Base-by-base conservation (phyloP, 2,113 vertebrate species). In the Laticauda laticaudata region DNA sequence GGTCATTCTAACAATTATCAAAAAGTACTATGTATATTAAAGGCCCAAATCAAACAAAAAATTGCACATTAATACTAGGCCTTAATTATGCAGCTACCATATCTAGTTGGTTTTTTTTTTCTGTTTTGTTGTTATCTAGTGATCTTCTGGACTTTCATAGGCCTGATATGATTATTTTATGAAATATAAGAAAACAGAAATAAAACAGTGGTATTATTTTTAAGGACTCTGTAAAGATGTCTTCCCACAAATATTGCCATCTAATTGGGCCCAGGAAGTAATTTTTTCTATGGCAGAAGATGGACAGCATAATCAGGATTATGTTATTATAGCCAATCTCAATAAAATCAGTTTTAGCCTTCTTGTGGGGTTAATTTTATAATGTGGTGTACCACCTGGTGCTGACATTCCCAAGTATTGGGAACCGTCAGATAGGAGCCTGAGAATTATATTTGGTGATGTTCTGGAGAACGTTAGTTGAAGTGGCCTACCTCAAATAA, bases 51-150 rank as follows among this genome's bases (percentile, higher is more conserved):
- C 51, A 87, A n/a, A 53, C 12, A 53, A 87, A 51, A 23, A 5
- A 48, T 48, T 87, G 69, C 6, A 81, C 2, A 39, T 81, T 81
- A 81, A 81, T 81, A 21, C n/a, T 75, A 75, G 29, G 64, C n/a
- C 14, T 75, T 75, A 75, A 18, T 15, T 34, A 20, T 20, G n/a
- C 6, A 15, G n/a, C n/a, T 81, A 81, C n/a, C n/a, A 21, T 81
- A 81, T 81, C n/a, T 81, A 20, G 15, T n/a, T 12, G 15, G 2
- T 14, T 34, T 18, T 18, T 0, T 7, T 1, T 1, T 7, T 1
- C 5, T 7, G 5, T 81, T 81, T 81, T 81, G 34, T 34, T 81
- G n/a, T 75, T 75, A 81, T 81, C 18, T 81, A 81, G 34, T 81
- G 34, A 39, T 81, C 6, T 81, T 81, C n/a, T 81, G 69, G 14